phyloP scores from a whole-genome alignment of 1,140 invertebrate species.

The Saxidomus purpurata region DNA sequence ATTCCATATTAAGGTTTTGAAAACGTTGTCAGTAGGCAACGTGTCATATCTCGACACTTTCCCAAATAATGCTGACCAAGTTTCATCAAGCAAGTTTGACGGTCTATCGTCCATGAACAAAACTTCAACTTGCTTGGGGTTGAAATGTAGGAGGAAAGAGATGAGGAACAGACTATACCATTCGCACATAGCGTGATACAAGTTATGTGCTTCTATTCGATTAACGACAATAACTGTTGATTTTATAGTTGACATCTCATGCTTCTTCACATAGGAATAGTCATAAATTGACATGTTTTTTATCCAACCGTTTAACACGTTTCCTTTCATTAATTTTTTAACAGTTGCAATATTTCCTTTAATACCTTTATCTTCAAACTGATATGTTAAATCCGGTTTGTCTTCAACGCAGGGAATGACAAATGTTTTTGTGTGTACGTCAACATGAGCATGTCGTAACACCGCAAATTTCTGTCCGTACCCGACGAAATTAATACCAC shows the following conservation, averaged over 20 bases:
- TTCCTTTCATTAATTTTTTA: slow-evolving; percentile 1
- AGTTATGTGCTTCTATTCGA: slow-evolving; percentile 84
- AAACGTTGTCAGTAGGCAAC: slow-evolving; percentile 62
- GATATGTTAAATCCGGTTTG: background rate
- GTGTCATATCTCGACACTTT: slow-evolving; percentile 62
- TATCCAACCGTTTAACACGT: slow-evolving; percentile 18
- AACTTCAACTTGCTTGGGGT: slow-evolving; percentile 75
- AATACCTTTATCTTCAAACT: background rate
- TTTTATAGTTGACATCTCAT: background rate
- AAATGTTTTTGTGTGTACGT: background rate
- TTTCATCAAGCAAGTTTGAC: slow-evolving; percentile 74
- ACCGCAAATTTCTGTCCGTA: slow-evolving; percentile 39
- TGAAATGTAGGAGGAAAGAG: slow-evolving; percentile 75
- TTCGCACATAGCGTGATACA: slow-evolving; percentile 85
- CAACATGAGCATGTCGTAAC: background rate
- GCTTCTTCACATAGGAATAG: background rate
- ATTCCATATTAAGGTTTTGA: slow-evolving; percentile 78
- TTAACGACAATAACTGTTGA: slow-evolving; percentile 70
- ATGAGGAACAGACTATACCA: slow-evolving; percentile 83
- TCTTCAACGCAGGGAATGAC: slow-evolving; percentile 24
- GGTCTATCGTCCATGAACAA: slow-evolving; percentile 83
- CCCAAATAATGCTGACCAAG: slow-evolving; percentile 80
- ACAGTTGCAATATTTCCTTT: slow-evolving; percentile 5
- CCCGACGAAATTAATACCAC: slow-evolving; percentile 4
- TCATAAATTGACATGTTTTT: background rate